Base-by-base conservation (phyloP, 2,797 vertebrate species). In the Netta rufina region DNA sequence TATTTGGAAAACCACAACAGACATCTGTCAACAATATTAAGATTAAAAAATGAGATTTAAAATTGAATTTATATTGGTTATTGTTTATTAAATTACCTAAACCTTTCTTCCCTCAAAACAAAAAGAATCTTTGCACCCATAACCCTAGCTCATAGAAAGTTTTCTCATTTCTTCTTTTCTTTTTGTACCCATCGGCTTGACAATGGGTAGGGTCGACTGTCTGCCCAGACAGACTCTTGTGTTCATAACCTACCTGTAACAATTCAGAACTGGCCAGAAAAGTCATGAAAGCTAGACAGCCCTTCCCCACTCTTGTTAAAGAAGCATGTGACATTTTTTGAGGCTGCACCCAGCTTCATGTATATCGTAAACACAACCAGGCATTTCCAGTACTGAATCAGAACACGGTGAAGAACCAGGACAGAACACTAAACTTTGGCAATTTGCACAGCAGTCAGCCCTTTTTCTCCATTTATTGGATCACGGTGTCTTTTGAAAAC, bases 1-100 rank as follows among this genome's bases (percentile, higher is more conserved):
- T 88, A 99, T 98, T 98, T 98, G 99, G 97, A 99, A 97, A 94
- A 99, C 98, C 96, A 99, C 98, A 93, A 99, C 99, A 8, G 99
- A 99, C 97, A 99, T 99, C 99, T 99, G 96, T 92, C 58, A 97
- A 97, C 38, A 92, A 95, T 75, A 95, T 22, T 16, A 80, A 87
- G 56, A 77, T 51, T 17, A 96, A 89, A 97, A 94, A 67, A 3
- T 13, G 43, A 72, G 47, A 93, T 95, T 93, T 96, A 77, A 87
- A 58, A 81, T n/a, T 54, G 3, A 83, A 39, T 32, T 73, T 74
- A 71, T 10, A 74, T 12, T 33, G 11, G 20, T 69, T 53, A 82
- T 10, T 79, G 13, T 13, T 47, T 60, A 62, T 32, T 61, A 88
- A 78, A 21, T 54, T 33, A 15, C 60, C 39, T 54, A 80, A 86